Evolutionary conservation across 2,888 invertebrate genomes (phyloP), one percentile per base, ranked within the genome.

Genomic region (Heteromyza rotundicornis): DNA sequence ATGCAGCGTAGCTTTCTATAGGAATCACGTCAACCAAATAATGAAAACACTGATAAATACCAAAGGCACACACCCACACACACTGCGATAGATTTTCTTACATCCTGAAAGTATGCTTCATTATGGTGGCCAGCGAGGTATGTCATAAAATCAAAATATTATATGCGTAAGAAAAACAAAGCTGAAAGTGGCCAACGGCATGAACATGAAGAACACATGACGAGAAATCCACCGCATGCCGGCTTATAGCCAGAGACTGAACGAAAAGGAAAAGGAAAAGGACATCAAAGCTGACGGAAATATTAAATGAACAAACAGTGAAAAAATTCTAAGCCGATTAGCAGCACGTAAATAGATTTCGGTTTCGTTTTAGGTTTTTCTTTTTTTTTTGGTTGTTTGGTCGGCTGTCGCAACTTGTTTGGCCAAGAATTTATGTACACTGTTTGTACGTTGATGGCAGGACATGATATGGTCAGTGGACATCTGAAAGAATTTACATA

Each of bases 261-360:
- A n/a, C n/a, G n/a, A n/a, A n/a, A n/a, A n/a, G 14, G n/a, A 40
- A 40, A 7, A 19, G 2, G 19, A 47, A 47, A 47, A 47, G 47
- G 19, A 47, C 47, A 47, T 47, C 47, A 47, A 47, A 47, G 47
- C 47, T 47, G 47, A 47, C 19, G 20, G 14, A 47, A 47, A 47
- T 47, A 47, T 47, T 47, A 47, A 47, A 47, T 47, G 47, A 20
- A 20, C 47, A 47, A 5, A 47, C 47, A 47, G 2, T 19, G 19
- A 47, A 20, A 8, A 47, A 47, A 40, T 40, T 17, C 20, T 47
- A 47, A 47, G 47, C 47, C 47, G 47, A 47, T 47, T 40, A 40
- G 40, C 67, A 69, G 69, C 62, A 62, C 60, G 14, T 40, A 40
- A 55, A 55, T 40, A 55, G 55, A 36, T 40, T 40, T 35, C 53